Evolutionary conservation across 2,888 invertebrate species (phyloP).

Genomic region (Leucoptera coffeella): DNA sequence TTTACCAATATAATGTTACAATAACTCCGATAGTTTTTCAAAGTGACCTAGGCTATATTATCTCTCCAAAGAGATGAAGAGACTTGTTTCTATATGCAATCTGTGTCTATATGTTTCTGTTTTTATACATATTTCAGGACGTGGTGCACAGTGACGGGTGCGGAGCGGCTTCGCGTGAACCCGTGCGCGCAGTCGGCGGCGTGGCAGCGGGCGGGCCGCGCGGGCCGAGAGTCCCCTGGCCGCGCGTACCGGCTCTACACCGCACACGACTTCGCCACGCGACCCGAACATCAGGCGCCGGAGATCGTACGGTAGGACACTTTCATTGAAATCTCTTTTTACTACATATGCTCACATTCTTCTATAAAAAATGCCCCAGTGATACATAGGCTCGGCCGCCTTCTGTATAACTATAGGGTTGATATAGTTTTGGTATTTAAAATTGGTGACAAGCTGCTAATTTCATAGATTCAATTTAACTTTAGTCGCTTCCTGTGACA

Average conservation of each 20-base stretch:
- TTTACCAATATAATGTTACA: too few species aligned
- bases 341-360: not conserved
- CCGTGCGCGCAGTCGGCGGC: slow-evolving; percentile 87
- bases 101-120: too few species aligned
- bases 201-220: slow-evolving; percentile 88
- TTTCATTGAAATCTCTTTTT: too few species aligned
- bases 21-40: too few species aligned
- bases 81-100: too few species aligned
- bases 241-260: slow-evolving; percentile 85
- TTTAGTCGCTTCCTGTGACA: too few species aligned
- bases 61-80: too few species aligned
- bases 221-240: slow-evolving; percentile 82
- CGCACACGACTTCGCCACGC: slow-evolving; percentile 63
- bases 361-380: not conserved
- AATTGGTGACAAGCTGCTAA: too few species aligned
- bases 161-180: slow-evolving; percentile 77
- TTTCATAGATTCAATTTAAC: too few species aligned
- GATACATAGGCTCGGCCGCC: not conserved
- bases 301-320: slow-evolving; percentile 64
- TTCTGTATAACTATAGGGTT: too few species aligned
- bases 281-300: slow-evolving; percentile 70
- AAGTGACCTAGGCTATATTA: too few species aligned
- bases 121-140: slow-evolving; percentile 48
- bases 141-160: slow-evolving; percentile 73
- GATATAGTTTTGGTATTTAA: too few species aligned